These are phyloP conservation scores for Tinea semifulvella DNA, from an alignment of 2,888 invertebrate genomes.

Conservation along the genomic window DNA sequence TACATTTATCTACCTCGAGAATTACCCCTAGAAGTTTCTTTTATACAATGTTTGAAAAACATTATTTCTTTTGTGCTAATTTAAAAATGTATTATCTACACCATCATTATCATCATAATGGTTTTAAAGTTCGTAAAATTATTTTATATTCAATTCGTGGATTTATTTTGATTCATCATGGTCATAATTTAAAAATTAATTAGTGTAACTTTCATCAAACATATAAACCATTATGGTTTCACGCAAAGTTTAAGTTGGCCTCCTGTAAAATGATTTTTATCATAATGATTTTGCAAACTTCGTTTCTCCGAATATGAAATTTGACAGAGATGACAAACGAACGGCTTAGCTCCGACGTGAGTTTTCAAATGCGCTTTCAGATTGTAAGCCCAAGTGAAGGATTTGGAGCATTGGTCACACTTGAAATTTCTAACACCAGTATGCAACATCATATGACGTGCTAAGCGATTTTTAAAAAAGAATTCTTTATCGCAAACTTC, in stretches of 20 bases:
- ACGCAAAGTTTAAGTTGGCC: neutral
- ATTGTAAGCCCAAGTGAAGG: neutral
- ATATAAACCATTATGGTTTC: neutral
- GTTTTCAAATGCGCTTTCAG: constrained; percentile 1
- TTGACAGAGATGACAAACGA: neutral
- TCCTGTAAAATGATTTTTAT: neutral
- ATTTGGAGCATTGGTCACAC: constrained; percentile 4
- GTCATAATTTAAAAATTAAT: no score
- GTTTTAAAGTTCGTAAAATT: no score
- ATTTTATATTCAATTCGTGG: no score
- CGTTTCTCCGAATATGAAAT: neutral
- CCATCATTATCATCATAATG: no score
- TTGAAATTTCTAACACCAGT: neutral
- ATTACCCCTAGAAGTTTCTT: no score
- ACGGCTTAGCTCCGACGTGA: neutral
- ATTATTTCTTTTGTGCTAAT: no score
- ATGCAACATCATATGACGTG: constrained; percentile 14
- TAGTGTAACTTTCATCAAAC: no score
- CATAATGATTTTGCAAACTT: neutral
- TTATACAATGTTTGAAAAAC: no score
- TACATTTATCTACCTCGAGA: no score
- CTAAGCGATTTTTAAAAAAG: constrained; percentile 7
- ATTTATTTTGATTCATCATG: no score
- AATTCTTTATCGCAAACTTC: constrained; percentile 20
- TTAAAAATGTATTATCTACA: no score